phyloP scores from a whole-genome alignment of 2,797 vertebrate genomes.

The Podarcis siculus region DNA sequence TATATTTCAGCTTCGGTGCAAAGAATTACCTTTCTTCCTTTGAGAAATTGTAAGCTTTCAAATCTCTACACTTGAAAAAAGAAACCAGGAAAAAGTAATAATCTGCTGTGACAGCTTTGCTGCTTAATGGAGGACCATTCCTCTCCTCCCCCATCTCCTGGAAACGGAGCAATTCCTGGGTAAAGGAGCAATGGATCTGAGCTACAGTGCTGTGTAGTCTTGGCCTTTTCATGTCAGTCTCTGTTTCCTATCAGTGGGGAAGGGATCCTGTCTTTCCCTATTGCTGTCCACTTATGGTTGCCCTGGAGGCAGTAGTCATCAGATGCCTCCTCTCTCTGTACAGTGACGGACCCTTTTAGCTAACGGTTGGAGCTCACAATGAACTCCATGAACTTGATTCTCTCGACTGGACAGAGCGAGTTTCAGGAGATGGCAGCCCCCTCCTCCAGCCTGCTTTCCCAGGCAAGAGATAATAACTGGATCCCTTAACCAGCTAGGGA shows the following conservation, averaged over 20 bases:
- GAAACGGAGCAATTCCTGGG: background rate
- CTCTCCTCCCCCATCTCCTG: background rate
- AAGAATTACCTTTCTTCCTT: conserved; percentile 2
- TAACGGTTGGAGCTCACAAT: background rate
- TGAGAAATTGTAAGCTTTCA: background rate
- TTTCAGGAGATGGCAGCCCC: background rate
- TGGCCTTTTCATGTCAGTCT: background rate
- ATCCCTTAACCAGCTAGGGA: background rate
- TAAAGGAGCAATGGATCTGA: background rate
- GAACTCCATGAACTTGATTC: background rate
- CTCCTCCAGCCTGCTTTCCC: too few species aligned
- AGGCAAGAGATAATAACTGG: background rate
- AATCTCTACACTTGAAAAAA: background rate
- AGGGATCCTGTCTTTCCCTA: background rate
- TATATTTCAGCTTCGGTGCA: background rate
- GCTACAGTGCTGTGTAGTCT: background rate
- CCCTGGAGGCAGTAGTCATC: background rate
- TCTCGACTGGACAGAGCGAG: background rate
- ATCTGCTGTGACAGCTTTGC: background rate
- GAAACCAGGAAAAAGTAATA: background rate
- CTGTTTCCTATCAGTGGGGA: too few species aligned
- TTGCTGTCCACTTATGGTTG: background rate
- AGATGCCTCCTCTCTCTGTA: background rate
- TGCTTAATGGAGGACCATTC: conserved; percentile 3
- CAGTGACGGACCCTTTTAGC: background rate